phyloP scores from a whole-genome alignment of 30 jellyfish, hydroid and myxozoan genomes.

The Hydractinia echinata region DNA sequence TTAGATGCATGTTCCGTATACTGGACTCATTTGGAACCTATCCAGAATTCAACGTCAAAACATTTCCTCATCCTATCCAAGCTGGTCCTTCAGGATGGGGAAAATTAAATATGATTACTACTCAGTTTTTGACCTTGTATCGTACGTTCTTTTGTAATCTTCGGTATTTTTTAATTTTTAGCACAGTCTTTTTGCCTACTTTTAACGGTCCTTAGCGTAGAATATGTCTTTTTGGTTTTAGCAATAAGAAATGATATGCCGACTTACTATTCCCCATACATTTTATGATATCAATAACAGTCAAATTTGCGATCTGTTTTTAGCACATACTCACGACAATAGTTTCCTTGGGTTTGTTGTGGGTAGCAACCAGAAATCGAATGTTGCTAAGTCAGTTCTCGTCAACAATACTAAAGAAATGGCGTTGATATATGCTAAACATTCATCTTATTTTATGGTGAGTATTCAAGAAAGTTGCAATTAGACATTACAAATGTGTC shows the following conservation, averaged over 20 bases:
- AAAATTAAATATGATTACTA: constrained; percentile 34
- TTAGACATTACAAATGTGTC: no score
- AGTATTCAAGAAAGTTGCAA: not conserved
- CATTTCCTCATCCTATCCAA: constrained; percentile 45
- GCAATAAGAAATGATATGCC: no score
- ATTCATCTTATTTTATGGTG: not conserved
- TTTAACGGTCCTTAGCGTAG: no score
- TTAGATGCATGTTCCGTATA: constrained; percentile 83
- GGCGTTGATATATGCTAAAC: constrained; percentile 88
- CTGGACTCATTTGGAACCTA: constrained; percentile 97
- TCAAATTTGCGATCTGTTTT: not conserved
- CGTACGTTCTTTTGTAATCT: constrained; percentile 44
- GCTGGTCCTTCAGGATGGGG: constrained; percentile 86
- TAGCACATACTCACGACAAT: constrained; percentile 96
- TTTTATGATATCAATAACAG: no score
- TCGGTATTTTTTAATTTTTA: no score
- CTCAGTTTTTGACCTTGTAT: constrained; percentile 64
- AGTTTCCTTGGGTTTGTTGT: constrained; percentile 87
- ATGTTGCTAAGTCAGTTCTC: not conserved
- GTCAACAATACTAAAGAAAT: constrained; percentile 31
- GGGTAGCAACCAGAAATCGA: constrained; percentile 41
- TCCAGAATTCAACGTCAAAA: constrained; percentile 75
- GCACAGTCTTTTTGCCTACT: no score
- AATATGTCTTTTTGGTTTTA: no score
- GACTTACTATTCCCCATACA: no score